Conservation (phyloP, 2,888 invertebrate species). For the Entomobrya multifasciata region DNA sequence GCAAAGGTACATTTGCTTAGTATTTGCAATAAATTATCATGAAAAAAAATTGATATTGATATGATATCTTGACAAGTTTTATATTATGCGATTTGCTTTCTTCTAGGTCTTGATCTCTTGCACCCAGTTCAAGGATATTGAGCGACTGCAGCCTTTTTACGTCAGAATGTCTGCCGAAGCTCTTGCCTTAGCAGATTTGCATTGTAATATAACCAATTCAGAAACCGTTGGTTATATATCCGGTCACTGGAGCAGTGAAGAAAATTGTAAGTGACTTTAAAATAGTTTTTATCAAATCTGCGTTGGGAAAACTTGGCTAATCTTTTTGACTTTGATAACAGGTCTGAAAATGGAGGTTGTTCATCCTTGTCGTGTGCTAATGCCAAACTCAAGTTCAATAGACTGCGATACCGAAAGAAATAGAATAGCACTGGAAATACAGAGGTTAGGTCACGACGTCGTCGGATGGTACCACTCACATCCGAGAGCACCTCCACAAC, state of each 20-base stretch:
- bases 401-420: constrained; percentile 80
- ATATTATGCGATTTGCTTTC: neutral
- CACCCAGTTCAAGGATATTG: constrained; percentile 79
- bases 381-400: constrained; percentile 78
- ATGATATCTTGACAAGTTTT: neutral
- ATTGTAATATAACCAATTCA: constrained; percentile 95
- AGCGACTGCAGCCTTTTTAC: constrained; percentile 91
- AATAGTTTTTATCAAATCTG: neutral
- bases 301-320: too few relatives aligned
- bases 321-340: constrained; percentile 19
- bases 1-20: constrained; percentile 77
- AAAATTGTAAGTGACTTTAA: constrained; percentile 88
- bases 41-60: neutral
- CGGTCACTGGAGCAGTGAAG: constrained; percentile 96
- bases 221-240: constrained; percentile 98
- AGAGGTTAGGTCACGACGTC: constrained; percentile 82
- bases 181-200: constrained; percentile 86
- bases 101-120: constrained; percentile 79
- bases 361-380: constrained; percentile 78
- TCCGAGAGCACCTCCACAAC: constrained; percentile 84
- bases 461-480: constrained; percentile 95
- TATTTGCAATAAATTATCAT: too few relatives aligned
- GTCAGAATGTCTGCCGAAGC: constrained; percentile 82
- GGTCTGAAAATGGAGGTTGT: constrained; percentile 79
- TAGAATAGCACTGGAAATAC: constrained; percentile 87